These are phyloP conservation scores for Siniperca obscura DNA, from an alignment of 2,797 vertebrate genomes.

Conservation along the genomic window DNA sequence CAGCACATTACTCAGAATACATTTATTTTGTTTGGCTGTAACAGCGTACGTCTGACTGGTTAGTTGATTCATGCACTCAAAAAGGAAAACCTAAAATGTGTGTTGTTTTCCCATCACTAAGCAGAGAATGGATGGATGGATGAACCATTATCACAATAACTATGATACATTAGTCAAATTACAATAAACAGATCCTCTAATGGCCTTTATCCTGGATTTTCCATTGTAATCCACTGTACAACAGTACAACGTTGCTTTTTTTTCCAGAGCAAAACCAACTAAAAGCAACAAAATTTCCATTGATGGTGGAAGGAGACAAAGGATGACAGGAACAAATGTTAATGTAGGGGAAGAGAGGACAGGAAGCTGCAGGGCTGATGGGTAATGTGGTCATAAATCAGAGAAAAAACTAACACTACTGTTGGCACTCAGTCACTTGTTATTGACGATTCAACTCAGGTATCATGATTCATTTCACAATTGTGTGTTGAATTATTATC, in stretches of 20 bases:
- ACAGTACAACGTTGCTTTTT: background rate
- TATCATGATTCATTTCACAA: background rate
- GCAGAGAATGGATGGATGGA: background rate
- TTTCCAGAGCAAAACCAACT: background rate
- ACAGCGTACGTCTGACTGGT: background rate
- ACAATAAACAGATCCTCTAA: background rate
- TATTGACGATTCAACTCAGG: constrained; percentile 21
- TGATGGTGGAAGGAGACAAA: background rate
- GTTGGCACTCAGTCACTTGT: constrained; percentile 5
- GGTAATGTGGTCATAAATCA: background rate
- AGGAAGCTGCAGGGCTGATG: background rate
- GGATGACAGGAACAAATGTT: background rate
- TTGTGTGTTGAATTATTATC: background rate
- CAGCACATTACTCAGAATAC: background rate
- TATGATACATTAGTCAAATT: background rate
- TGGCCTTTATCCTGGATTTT: background rate
- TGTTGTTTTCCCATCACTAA: background rate
- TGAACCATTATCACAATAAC: background rate
- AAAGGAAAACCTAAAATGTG: background rate
- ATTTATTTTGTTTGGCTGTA: background rate
- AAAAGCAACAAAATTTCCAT: background rate
- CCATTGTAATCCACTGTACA: background rate
- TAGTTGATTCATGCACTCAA: too few species aligned
- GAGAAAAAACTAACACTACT: too few species aligned
- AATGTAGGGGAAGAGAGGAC: background rate